A percentile compares a stretch with the other conserved stretches of the same genome.
Evolutionary conservation across 2,797 vertebrate species (phyloP).

Genomic region (Taenioides sp.): DNA sequence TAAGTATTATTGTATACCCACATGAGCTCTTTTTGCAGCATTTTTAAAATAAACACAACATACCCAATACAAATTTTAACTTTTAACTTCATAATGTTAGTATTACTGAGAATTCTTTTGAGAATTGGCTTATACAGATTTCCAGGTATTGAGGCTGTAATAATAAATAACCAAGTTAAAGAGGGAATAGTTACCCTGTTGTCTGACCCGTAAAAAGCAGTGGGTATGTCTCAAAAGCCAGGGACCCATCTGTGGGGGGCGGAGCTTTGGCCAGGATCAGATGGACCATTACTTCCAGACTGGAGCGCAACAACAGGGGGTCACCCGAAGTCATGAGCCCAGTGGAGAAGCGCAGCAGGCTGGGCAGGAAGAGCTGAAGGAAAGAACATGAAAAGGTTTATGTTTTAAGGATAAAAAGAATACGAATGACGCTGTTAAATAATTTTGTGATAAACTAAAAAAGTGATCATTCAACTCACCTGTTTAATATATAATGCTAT

Average conservation of each 20-base stretch:
- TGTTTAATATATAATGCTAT: neutral
- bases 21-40: too few relatives aligned
- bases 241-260: slow-evolving; percentile 88
- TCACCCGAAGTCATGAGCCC: slow-evolving; percentile 75
- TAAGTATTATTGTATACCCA: too few relatives aligned
- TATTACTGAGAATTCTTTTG: too few relatives aligned
- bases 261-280: slow-evolving; percentile 93
- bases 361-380: slow-evolving; percentile 87
- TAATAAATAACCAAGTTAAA: neutral
- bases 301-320: slow-evolving; percentile 59
- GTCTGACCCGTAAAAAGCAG: slow-evolving; percentile 83
- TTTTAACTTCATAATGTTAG: too few relatives aligned
- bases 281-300: slow-evolving; percentile 81
- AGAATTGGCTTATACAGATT: neutral
- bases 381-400: neutral
- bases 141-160: neutral
- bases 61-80: too few relatives aligned
- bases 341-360: slow-evolving; percentile 83
- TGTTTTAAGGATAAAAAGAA: too few relatives aligned
- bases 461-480: neutral
- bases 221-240: slow-evolving; percentile 96
- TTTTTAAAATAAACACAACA: too few relatives aligned
- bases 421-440: too few relatives aligned
- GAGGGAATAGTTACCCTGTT: slow-evolving; percentile 71
- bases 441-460: neutral